phyloP scores from a whole-genome alignment of 2,113 vertebrate species.

The Polyodon spathula region DNA sequence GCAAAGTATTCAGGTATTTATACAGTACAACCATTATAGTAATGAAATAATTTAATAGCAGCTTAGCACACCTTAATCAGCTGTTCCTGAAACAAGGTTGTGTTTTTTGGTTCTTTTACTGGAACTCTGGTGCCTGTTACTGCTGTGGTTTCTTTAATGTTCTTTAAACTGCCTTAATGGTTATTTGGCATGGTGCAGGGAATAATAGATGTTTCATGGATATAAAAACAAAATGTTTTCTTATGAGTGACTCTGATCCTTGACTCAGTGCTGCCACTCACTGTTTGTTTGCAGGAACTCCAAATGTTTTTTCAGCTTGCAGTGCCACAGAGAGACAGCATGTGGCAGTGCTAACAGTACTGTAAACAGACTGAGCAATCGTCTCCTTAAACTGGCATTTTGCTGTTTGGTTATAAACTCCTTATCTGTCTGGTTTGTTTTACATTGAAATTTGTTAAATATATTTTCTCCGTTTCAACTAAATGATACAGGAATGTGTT shows the following conservation, averaged over 20 bases:
- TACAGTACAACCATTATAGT: too few species aligned
- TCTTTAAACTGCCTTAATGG: constrained; percentile 41
- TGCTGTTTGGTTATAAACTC: too few species aligned
- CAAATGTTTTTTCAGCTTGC: constrained; percentile 26
- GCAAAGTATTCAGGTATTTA: too few species aligned
- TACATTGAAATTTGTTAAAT: not conserved
- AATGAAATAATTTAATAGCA: too few species aligned
- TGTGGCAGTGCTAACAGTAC: constrained; percentile 40
- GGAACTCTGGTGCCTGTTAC: too few species aligned
- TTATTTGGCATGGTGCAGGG: constrained; percentile 44
- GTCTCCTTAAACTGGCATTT: too few species aligned
- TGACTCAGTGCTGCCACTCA: constrained; percentile 73
- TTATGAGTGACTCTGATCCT: constrained; percentile 32
- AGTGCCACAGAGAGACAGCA: constrained; percentile 38
- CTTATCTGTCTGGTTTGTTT: too few species aligned
- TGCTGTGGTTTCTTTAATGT: too few species aligned
- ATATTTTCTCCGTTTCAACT: not conserved
- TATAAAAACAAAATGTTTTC: constrained; percentile 49
- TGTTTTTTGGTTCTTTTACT: too few species aligned
- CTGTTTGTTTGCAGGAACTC: constrained; percentile 40
- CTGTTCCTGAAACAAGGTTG: too few species aligned
- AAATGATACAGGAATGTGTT: not conserved
- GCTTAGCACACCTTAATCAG: constrained; percentile 36
- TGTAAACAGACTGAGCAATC: too few species aligned
- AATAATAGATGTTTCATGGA: constrained; percentile 58